These are phyloP conservation scores for Conistra vaccinii DNA, from an alignment of 2,888 invertebrate species.

Conservation along the genomic window DNA sequence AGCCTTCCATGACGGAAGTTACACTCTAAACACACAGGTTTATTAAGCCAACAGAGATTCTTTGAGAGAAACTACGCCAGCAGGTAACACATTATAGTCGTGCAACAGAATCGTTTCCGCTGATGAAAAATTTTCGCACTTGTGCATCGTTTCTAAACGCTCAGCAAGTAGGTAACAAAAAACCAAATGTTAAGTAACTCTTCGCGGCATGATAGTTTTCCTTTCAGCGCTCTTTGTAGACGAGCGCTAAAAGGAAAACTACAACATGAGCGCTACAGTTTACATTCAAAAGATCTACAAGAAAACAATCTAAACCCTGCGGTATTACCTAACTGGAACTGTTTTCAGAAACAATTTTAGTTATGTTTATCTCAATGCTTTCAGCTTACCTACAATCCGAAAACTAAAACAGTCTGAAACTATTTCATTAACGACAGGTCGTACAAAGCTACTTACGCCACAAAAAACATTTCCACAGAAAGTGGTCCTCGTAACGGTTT, in stretches of 20 bases:
- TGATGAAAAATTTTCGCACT: not conserved
- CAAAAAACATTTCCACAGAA: constrained; percentile 67
- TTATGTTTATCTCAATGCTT: not conserved
- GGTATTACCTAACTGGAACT: not conserved
- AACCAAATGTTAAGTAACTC: not conserved
- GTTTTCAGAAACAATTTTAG: not conserved
- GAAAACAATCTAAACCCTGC: too few relatives aligned
- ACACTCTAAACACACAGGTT: constrained; percentile 65
- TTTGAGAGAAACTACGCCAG: constrained; percentile 33
- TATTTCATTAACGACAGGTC: constrained; percentile 39
- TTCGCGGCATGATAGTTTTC: not conserved
- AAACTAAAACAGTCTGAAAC: constrained; percentile 4
- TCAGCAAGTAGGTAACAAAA: constrained; percentile 15
- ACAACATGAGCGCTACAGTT: not conserved
- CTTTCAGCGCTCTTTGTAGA: too few relatives aligned
- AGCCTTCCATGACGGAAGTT: constrained; percentile 84
- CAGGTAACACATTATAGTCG: not conserved
- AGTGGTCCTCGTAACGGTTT: constrained; percentile 69
- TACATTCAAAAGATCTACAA: not conserved
- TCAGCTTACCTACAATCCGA: not conserved
- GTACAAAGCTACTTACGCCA: constrained; percentile 37
- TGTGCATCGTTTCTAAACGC: constrained; percentile 11
- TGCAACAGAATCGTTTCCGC: not conserved
- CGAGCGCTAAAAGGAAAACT: too few relatives aligned
- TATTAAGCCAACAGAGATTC: not conserved